Conservation (phyloP, 92 coral and sea anemone species). For the Actinostola sp. region DNA sequence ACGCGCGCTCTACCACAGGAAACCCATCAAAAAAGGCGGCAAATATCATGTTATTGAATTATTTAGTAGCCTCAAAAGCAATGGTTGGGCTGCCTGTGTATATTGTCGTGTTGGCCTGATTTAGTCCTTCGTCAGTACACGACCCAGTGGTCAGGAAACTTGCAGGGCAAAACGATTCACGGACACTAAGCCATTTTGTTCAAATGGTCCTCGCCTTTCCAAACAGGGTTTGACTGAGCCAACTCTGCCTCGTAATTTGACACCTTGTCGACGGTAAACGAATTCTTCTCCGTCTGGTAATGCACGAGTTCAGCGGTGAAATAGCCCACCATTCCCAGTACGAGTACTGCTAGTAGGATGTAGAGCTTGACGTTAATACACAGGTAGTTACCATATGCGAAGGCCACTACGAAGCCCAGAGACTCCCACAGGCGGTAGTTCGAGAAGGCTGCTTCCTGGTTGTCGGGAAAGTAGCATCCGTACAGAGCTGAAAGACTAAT, state of each 20-base stretch:
- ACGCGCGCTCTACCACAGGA: no score
- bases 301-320: conserved; percentile 62
- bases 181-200: conserved; percentile 9
- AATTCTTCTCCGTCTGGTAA: conserved; percentile 12
- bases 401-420: conserved; percentile 90
- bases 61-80: no score
- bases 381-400: conserved; percentile 81
- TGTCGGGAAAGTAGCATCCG: conserved; percentile 88
- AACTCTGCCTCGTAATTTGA: conserved; percentile 6
- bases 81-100: no score
- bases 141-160: no score
- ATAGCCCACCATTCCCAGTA: conserved; percentile 75
- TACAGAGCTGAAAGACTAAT: conserved; percentile 68
- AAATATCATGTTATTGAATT: no score
- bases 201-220: conserved; percentile 5
- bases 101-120: no score
- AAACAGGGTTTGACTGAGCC: conserved; percentile 23
- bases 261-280: conserved; percentile 7
- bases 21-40: no score
- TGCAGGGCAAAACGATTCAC: neutral
- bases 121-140: no score
- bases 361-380: conserved; percentile 82
- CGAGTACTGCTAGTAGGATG: conserved; percentile 72
- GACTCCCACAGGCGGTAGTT: conserved; percentile 99
- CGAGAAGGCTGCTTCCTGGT: conserved; percentile 97